Evolutionary conservation across 2,888 invertebrate genomes (phyloP).

Genomic region (Gymnoscelis rufifasciata): DNA sequence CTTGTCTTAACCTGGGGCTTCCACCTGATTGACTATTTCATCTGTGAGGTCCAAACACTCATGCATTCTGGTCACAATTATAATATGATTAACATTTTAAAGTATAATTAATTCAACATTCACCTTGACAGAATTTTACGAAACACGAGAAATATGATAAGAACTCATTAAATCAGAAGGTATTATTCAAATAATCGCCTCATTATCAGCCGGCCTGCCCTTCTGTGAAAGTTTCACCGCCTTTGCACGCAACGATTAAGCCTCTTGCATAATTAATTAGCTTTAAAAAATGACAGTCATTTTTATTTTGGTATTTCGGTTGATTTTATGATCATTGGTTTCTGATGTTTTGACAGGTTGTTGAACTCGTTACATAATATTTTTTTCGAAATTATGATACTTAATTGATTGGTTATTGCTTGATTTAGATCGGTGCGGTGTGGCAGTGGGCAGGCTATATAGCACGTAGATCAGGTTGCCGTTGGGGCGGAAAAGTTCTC

Average conservation of each 20-base stretch:
- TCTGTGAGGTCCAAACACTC: too few species aligned
- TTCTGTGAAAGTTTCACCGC: constrained; percentile 19
- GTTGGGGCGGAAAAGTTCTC: too few species aligned
- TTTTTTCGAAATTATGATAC: constrained; percentile 7
- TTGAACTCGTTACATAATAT: constrained; percentile 11
- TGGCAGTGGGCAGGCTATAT: too few species aligned
- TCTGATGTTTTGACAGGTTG: constrained; percentile 8
- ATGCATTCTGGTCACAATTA: too few species aligned
- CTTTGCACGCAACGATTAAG: constrained; percentile 12
- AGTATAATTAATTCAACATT: too few species aligned
- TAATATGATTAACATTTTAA: too few species aligned
- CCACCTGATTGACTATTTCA: too few species aligned
- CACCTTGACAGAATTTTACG: too few species aligned
- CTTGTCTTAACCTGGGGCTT: too few species aligned
- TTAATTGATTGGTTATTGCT: constrained; percentile 1
- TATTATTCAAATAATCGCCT: constrained; percentile 6
- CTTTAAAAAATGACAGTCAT: constrained; percentile 2
- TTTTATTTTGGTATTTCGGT: constrained; percentile 2
- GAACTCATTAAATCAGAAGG: not conserved
- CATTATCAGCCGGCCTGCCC: constrained; percentile 9
- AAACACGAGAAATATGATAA: too few species aligned
- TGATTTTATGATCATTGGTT: constrained; percentile 8
- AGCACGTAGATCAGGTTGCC: too few species aligned
- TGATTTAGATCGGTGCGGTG: too few species aligned
- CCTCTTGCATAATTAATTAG: constrained; percentile 21